Conservation (phyloP, 1,140 invertebrate genomes). For the Trypoxylus dichotomus region DNA sequence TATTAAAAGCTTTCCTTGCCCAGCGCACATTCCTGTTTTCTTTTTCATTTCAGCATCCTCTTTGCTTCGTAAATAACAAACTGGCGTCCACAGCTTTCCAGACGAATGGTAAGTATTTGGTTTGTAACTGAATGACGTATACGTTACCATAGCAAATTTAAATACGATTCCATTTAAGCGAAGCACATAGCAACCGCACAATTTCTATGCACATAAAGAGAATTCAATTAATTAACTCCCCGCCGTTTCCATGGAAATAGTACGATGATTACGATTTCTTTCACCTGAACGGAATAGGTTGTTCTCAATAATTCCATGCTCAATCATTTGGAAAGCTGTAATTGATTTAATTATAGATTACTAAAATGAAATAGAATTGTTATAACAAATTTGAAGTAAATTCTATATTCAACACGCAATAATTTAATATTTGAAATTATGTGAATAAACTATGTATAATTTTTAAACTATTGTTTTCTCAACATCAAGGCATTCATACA, state of each 20-base stretch:
- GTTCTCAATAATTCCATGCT: no score
- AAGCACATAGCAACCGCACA: neutral
- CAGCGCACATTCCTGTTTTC: neutral
- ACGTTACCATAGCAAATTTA: neutral
- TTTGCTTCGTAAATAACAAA: neutral
- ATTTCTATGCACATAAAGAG: neutral
- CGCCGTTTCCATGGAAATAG: neutral
- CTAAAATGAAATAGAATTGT: no score
- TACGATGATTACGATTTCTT: neutral
- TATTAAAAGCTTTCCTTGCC: neutral
- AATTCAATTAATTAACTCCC: neutral
- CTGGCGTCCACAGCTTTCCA: neutral
- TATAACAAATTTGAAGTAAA: no score
- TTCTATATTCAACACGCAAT: no score
- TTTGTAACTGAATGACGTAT: neutral
- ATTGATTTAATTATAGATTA: no score
- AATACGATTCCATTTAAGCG: neutral
- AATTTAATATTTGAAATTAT: no score
- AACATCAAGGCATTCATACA: no score
- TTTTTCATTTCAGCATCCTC: neutral
- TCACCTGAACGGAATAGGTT: neutral
- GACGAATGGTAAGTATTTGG: neutral
- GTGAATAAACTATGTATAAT: no score
- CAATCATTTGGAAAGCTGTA: no score
- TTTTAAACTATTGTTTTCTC: no score